These are phyloP conservation scores for Caenorhabditis afra DNA, from an alignment of 2,888 invertebrate genomes.

Conservation along the genomic window DNA sequence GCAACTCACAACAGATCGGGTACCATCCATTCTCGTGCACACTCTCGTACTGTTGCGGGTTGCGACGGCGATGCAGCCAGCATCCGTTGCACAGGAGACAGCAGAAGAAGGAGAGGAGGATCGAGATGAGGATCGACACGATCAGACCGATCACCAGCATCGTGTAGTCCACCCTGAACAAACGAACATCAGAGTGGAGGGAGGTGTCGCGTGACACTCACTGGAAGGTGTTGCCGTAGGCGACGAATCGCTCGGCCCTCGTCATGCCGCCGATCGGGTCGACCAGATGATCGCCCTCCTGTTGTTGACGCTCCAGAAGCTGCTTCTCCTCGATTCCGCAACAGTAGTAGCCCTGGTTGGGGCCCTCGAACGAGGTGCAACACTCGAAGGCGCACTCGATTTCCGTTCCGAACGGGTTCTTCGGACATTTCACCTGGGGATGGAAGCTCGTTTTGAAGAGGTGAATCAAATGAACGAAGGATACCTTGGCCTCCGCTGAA, in stretches of 20 bases:
- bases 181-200: conserved; percentile 31
- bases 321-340: conserved; percentile 74
- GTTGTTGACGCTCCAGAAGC: conserved; percentile 33
- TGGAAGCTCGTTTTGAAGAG: background rate
- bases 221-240: conserved; percentile 77
- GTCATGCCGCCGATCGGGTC: background rate
- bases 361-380: conserved; percentile 72
- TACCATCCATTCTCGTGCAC: conserved; percentile 77
- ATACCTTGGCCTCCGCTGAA: conserved; percentile 28
- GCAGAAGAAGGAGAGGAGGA: conserved; percentile 77
- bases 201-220: conserved; percentile 53
- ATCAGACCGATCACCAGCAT: conserved; percentile 78
- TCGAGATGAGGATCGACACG: conserved; percentile 76
- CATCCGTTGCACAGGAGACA: conserved; percentile 80
- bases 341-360: conserved; percentile 75
- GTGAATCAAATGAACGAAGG: background rate
- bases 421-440: conserved; percentile 67
- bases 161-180: conserved; percentile 79
- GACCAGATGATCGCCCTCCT: conserved; percentile 18
- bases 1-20: conserved; percentile 79
- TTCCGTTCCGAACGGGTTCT: conserved; percentile 60
- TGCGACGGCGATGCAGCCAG: conserved; percentile 79
- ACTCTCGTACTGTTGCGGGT: conserved; percentile 79
- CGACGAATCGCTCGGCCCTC: conserved; percentile 75
- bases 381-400: conserved; percentile 75